phyloP scores from a whole-genome alignment of 2,113 vertebrate species.

The Saimiri boliviensis region DNA sequence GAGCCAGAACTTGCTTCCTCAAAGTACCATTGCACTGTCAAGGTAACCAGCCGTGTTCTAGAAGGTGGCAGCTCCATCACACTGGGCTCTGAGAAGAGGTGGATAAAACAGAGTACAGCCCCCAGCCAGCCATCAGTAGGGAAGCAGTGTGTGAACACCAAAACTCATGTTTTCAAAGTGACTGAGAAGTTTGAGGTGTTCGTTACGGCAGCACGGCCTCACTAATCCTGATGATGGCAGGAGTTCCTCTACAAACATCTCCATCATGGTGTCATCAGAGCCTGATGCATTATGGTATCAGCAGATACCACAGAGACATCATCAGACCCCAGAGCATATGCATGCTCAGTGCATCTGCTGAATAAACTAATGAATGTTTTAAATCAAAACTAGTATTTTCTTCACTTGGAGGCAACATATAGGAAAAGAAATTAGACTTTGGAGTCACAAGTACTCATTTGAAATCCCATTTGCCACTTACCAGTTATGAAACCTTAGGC shows the following conservation, averaged over 20 bases:
- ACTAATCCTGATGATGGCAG: background rate
- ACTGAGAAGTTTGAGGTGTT: background rate
- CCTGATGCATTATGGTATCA: background rate
- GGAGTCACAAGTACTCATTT: background rate
- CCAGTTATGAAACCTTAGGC: background rate
- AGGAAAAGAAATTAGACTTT: background rate
- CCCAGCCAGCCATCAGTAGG: background rate
- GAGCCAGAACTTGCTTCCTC: background rate
- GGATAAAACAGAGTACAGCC: background rate
- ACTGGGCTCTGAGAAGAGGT: background rate
- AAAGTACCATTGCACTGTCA: background rate
- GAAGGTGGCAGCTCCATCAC: background rate
- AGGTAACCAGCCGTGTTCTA: background rate
- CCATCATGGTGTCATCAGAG: background rate
- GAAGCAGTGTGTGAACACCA: background rate
- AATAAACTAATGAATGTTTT: background rate
- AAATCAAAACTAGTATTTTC: conserved; percentile 22
- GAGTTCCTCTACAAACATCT: background rate
- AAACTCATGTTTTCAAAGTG: background rate
- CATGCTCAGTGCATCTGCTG: background rate
- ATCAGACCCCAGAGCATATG: background rate
- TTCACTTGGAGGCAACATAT: conserved; percentile 6
- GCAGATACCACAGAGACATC: background rate
- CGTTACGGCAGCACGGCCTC: background rate
- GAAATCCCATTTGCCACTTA: background rate